A percentile compares a stretch with the other conserved stretches of the same genome.
phyloP scores from a whole-genome alignment of 2,113 vertebrate genomes.

The Syngnathus scovelli region DNA sequence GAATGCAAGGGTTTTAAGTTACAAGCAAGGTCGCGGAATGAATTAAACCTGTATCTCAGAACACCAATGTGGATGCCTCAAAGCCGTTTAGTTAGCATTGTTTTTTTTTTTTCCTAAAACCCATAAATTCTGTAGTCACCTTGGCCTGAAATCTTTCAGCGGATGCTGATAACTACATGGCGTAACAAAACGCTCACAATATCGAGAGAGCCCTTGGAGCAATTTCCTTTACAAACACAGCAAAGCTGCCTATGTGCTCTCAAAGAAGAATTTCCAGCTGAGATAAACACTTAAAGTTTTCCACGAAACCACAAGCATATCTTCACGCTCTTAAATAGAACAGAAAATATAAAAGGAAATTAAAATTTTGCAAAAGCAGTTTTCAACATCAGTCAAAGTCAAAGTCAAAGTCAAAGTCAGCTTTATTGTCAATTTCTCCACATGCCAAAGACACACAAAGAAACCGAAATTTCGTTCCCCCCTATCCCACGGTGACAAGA shows the following conservation, averaged over 20 bases:
- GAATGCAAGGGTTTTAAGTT: no score
- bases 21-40: no score
- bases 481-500: no score
- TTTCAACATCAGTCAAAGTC: background rate
- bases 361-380: slow-evolving; percentile 2
- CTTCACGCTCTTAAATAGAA: background rate
- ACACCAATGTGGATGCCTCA: background rate
- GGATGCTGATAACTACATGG: slow-evolving; percentile 21
- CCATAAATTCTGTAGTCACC: slow-evolving; percentile 17
- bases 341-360: background rate
- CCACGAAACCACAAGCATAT: no score
- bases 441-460: no score
- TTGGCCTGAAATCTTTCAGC: slow-evolving; percentile 30
- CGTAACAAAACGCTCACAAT: slow-evolving; percentile 23
- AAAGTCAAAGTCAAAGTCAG: no score
- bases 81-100: background rate
- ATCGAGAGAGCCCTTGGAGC: slow-evolving; percentile 8
- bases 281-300: background rate
- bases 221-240: slow-evolving; percentile 32
- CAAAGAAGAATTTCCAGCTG: background rate
- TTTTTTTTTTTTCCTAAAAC: slow-evolving; percentile 2
- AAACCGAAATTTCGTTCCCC: no score
- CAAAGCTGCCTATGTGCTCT: slow-evolving; percentile 4
- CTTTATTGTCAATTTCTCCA: no score
- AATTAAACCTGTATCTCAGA: no score